Conservation (phyloP, 2,113 vertebrate species). For the Laterallus jamaicensis region DNA sequence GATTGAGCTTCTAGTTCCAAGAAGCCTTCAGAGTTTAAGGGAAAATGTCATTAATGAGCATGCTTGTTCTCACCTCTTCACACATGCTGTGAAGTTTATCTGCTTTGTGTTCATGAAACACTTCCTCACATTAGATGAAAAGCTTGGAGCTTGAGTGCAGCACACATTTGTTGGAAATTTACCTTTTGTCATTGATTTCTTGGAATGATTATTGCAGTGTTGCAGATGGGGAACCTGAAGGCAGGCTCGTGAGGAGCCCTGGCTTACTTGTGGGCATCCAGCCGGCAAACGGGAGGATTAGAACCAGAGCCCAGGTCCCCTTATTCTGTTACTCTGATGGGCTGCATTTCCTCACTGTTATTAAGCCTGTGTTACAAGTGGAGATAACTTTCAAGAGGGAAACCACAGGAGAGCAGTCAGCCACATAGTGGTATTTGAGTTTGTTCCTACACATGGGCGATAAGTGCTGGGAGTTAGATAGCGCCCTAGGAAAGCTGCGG, state of each 20-base stretch:
- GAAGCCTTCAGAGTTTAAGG: not conserved
- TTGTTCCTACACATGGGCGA: not conserved
- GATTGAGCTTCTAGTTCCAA: not conserved
- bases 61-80: not conserved
- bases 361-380: not conserved
- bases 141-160: not conserved
- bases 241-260: not conserved
- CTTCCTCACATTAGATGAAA: not conserved
- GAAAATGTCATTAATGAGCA: not conserved
- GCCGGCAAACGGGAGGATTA: not conserved
- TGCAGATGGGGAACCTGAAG: not conserved
- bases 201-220: not conserved
- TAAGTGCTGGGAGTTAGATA: conserved; percentile 27
- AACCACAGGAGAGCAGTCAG: conserved; percentile 45
- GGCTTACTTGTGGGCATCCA: not conserved
- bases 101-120: not conserved
- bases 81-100: not conserved
- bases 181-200: not conserved
- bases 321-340: not conserved
- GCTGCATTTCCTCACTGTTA: not conserved
- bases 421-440: not conserved
- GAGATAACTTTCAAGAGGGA: conserved; percentile 4
- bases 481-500: conserved; percentile 12
- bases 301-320: not conserved
- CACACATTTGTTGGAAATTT: not conserved